Conservation (phyloP, 2,888 invertebrate species). For the Baccha elongata region DNA sequence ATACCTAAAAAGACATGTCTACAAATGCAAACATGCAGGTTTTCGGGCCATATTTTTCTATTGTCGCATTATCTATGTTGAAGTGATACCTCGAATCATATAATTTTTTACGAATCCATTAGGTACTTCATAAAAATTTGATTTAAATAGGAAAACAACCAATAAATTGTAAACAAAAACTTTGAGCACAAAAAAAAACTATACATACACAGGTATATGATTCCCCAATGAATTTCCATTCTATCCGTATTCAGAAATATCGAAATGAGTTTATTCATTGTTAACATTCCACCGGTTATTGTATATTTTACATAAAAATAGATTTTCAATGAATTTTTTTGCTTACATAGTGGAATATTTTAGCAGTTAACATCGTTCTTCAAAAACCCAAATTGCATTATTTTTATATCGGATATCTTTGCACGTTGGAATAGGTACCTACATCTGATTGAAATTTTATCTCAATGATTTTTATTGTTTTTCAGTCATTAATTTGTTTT, state of each 20-base stretch:
- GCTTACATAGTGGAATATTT: slow-evolving; percentile 10
- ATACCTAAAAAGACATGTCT: too few relatives aligned
- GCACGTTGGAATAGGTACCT: background rate
- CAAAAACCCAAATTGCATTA: background rate
- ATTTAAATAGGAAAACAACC: background rate
- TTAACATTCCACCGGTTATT: slow-evolving; percentile 9
- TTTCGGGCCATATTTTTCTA: too few relatives aligned
- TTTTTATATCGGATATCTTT: background rate
- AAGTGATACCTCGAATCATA: too few relatives aligned
- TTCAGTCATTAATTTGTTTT: slow-evolving; percentile 12
- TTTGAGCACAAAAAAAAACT: too few relatives aligned
- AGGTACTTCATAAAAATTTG: background rate
- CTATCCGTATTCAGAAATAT: background rate
- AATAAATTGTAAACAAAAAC: background rate
- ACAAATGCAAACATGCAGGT: too few relatives aligned
- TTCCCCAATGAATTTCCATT: background rate
- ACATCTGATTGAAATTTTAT: slow-evolving; percentile 12
- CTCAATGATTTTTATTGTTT: slow-evolving; percentile 29
- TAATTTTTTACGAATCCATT: too few relatives aligned
- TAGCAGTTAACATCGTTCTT: background rate
- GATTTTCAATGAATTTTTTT: slow-evolving; percentile 18
- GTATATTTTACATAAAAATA: background rate
- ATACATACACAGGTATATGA: too few relatives aligned
- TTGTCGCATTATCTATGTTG: too few relatives aligned
- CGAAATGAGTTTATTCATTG: background rate